Evolutionary conservation across 2,888 invertebrate species (phyloP).

Genomic region (Pterostichus niger): DNA sequence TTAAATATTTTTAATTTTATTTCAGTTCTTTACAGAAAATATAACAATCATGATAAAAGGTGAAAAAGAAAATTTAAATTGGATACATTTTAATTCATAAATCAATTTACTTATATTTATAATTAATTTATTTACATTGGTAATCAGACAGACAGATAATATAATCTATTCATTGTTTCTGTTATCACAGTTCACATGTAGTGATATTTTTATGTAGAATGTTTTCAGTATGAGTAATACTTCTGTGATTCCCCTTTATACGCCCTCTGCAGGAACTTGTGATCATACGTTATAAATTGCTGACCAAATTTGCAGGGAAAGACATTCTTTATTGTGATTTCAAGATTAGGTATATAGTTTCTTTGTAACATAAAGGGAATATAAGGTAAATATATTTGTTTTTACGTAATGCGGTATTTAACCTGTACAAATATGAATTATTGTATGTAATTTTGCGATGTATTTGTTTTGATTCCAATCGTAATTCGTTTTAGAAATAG

Average conservation of each 20-base stretch:
- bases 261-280: background rate
- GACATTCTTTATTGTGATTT: background rate
- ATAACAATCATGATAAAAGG: too few relatives aligned
- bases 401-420: too few relatives aligned
- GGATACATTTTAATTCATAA: too few relatives aligned
- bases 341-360: background rate
- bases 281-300: background rate
- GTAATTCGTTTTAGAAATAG: slow-evolving; percentile 10
- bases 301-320: background rate
- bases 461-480: too few relatives aligned
- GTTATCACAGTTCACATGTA: slow-evolving; percentile 1
- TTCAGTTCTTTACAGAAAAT: too few relatives aligned
- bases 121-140: background rate
- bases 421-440: too few relatives aligned
- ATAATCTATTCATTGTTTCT: background rate
- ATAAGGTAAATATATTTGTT: background rate
- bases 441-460: too few relatives aligned
- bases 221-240: slow-evolving; percentile 11
- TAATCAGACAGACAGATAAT: background rate
- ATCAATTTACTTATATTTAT: background rate
- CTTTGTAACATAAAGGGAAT: background rate
- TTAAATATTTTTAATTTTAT: too few relatives aligned
- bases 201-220: background rate
- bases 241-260: slow-evolving; percentile 26
- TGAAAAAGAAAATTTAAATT: too few relatives aligned